Conservation (phyloP, 2,113 vertebrate genomes). For the Caranx melampygus region DNA sequence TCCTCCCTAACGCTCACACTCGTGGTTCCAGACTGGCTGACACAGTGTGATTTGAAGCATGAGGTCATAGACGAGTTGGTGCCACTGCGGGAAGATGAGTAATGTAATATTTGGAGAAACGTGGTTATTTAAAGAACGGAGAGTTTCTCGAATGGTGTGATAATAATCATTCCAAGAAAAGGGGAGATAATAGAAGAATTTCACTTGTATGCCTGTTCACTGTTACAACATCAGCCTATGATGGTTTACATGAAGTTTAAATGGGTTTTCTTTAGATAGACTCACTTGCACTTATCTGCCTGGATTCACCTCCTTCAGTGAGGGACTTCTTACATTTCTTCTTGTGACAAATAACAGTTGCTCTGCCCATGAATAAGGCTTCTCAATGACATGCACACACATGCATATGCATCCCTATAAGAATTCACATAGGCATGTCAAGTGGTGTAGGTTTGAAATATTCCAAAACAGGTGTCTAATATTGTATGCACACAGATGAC, state of each 20-base stretch:
- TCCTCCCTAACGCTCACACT: background rate
- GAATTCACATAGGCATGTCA: background rate
- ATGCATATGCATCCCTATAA: background rate
- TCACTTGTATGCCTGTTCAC: background rate
- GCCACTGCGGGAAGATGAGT: background rate
- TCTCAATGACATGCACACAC: background rate
- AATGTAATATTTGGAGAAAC: background rate
- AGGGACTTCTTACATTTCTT: background rate
- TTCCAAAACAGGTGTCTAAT: background rate
- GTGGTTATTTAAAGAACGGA: background rate
- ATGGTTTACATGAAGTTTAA: background rate
- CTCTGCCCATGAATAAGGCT: background rate
- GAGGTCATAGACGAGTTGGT: conserved; percentile 19
- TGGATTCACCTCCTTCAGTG: background rate
- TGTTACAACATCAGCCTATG: background rate
- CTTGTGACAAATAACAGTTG: background rate
- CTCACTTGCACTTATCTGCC: conserved; percentile 11
- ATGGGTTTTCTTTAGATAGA: background rate
- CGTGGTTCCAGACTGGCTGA: background rate
- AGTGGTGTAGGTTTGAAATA: background rate
- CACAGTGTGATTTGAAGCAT: conserved; percentile 16
- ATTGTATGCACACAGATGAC: background rate
- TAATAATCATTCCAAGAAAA: background rate
- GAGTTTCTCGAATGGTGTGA: background rate
- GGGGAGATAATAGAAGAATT: background rate